Conservation (phyloP, 2,888 invertebrate genomes). For the Epirrita christyi region DNA sequence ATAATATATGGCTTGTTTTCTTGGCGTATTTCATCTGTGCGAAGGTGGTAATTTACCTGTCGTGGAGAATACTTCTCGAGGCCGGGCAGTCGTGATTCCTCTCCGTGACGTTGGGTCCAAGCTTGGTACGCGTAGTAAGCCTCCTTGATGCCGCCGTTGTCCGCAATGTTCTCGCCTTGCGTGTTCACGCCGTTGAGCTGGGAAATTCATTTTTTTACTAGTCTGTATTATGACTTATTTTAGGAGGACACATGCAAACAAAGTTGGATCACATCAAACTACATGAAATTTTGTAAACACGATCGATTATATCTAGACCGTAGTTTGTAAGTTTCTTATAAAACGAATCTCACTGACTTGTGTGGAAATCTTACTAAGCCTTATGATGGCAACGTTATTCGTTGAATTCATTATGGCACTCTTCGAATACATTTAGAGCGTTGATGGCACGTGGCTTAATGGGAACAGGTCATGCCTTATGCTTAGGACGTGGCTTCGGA, state of each 20-base stretch:
- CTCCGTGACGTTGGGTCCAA: constrained; percentile 88
- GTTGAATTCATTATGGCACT: constrained; percentile 1
- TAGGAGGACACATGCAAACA: too few species aligned
- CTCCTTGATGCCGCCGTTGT: constrained; percentile 96
- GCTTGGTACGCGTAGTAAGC: constrained; percentile 93
- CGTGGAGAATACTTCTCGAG: constrained; percentile 87
- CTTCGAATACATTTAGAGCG: too few species aligned
- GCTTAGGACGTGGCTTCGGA: constrained; percentile 4
- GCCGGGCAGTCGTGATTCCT: constrained; percentile 89
- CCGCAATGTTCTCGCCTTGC: constrained; percentile 97
- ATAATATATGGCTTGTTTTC: too few species aligned
- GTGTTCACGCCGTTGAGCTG: constrained; percentile 96
- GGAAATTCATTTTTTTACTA: constrained; percentile 27
- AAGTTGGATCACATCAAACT: too few species aligned
- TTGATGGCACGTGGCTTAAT: too few species aligned
- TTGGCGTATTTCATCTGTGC: not conserved
- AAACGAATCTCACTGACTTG: too few species aligned
- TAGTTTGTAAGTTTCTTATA: too few species aligned
- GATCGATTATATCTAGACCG: too few species aligned
- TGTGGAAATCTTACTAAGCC: too few species aligned
- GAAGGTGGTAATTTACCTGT: constrained; percentile 71
- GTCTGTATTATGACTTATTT: not conserved
- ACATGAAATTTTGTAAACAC: too few species aligned
- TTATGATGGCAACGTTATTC: too few species aligned
- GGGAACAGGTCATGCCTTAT: constrained; percentile 15